Percentiles rank a stretch among this genome's conserved stretches.
Conservation (phyloP, 2,113 vertebrate genomes). For the Ceyx cyanopectus region DNA sequence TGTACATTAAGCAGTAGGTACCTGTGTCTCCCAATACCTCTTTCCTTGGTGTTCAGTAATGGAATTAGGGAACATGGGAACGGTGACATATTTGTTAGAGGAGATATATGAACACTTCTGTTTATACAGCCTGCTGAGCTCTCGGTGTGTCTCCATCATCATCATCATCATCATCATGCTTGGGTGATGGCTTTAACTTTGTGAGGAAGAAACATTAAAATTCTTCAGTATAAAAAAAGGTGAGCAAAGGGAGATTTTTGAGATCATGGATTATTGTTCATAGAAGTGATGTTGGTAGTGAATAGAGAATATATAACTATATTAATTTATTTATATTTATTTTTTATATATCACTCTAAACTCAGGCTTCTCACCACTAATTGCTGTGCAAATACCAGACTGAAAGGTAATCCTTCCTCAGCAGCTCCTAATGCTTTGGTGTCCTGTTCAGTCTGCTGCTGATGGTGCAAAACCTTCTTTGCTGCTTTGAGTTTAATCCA, state of each 20-base stretch:
- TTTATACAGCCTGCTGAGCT: neutral
- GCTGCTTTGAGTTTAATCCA: neutral
- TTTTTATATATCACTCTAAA: neutral
- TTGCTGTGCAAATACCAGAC: neutral
- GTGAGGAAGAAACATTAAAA: neutral
- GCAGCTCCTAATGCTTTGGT: neutral
- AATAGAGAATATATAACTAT: neutral
- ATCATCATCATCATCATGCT: neutral
- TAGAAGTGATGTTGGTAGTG: neutral
- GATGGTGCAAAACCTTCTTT: neutral
- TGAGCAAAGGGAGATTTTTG: neutral
- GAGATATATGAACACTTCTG: neutral
- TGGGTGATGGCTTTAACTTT: neutral
- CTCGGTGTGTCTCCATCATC: neutral
- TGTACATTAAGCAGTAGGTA: rapidly evolving
- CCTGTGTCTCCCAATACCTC: rapidly evolving
- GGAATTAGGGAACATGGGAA: neutral
- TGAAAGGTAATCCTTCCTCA: neutral
- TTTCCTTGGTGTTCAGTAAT: neutral
- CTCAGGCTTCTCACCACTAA: neutral
- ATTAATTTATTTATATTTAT: neutral
- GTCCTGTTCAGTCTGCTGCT: neutral
- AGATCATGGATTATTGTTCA: neutral
- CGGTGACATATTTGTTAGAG: neutral
- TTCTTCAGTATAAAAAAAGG: neutral